These are phyloP conservation scores for Neolamprologus cancellatus DNA, from an alignment of 2,113 vertebrate species.

Conservation along the genomic window DNA sequence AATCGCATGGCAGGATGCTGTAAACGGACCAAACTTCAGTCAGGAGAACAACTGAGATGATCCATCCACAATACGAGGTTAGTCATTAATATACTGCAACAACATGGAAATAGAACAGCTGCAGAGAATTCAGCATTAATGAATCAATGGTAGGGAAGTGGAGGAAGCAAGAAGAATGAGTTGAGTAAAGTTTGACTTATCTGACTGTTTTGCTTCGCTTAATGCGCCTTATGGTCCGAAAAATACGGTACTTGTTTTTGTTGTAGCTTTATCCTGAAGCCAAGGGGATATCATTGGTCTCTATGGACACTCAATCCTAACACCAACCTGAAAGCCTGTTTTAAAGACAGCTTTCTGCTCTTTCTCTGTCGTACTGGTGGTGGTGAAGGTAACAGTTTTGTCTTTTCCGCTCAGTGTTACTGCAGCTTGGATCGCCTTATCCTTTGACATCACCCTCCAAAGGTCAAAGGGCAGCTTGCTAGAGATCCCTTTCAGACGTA, in stretches of 20 bases:
- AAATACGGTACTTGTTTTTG: background rate
- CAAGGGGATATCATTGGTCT: accelerated
- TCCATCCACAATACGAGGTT: background rate
- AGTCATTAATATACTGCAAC: accelerated
- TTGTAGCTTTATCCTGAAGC: background rate
- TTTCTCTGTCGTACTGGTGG: constrained; percentile 39
- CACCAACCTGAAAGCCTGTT: constrained; percentile 59
- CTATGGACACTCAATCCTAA: background rate
- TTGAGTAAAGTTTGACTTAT: background rate
- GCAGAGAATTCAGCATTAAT: accelerated
- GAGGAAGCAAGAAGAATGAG: background rate
- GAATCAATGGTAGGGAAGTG: accelerated
- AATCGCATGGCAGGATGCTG: accelerated
- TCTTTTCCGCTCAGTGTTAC: constrained; percentile 65
- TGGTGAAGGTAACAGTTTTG: constrained; percentile 62
- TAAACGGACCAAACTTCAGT: accelerated
- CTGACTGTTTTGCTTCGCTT: background rate
- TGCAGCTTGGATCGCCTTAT: constrained; percentile 64
- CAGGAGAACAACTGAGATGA: accelerated
- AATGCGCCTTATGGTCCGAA: background rate
- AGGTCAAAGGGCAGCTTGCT: constrained; percentile 63
- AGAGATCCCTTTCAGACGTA: constrained; percentile 60
- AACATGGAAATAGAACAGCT: background rate
- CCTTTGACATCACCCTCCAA: constrained; percentile 72
- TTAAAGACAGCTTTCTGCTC: constrained; percentile 60